Base-by-base conservation (phyloP, 2,888 invertebrate genomes). In the Ochropleura leucogaster region DNA sequence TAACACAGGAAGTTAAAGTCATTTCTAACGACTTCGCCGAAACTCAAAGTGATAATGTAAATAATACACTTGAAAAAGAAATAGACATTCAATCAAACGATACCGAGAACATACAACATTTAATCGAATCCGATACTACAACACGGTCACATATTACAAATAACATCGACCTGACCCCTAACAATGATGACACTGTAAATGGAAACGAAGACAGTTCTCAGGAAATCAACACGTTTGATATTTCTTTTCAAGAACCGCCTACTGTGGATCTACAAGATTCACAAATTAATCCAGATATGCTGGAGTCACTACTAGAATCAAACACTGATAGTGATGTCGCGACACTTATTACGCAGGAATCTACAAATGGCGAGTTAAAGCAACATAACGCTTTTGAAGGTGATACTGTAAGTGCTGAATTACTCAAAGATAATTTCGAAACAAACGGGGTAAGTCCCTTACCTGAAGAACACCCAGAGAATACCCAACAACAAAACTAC, bases 271-370 rank as follows among this genome's bases (percentile, higher is more conserved):
- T 85, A n/a, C 83, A 82, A 71, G 70, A 70, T 68, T 42, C 83
- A 42, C 60, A 68, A 62, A 68, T 65, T 16, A 68, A 71, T 62
- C 46, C 77, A 44, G 70, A 80, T 18, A 62, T 66, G 40, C 40
- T 83, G 18, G 82, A 78, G 51, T 59, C 70, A 6, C 42, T 77
- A 46, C 46, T 65, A 10, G 63, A 71, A 51, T 51, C 49, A 20
- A 68, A 77, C 59, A 53, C 66, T 30, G 84, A 85, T 30, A 67
- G 51, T 30, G 82, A 86, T 51, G 73, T 84, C 6, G 55, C 67
- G 40, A 80, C 82, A 60, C 68, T 85, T 30, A 72, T 84, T 30
- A 82, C 80, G 57, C 77, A 77, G 18, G 73, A 87, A 63, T 72
- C 74, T 10, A 42, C 20, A 44, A 77, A 66, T 53, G 63, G 49